Evolutionary conservation across 2,797 vertebrate species (phyloP), one percentile per base, ranked within the genome.

Genomic region (Manis crassicaudata): DNA sequence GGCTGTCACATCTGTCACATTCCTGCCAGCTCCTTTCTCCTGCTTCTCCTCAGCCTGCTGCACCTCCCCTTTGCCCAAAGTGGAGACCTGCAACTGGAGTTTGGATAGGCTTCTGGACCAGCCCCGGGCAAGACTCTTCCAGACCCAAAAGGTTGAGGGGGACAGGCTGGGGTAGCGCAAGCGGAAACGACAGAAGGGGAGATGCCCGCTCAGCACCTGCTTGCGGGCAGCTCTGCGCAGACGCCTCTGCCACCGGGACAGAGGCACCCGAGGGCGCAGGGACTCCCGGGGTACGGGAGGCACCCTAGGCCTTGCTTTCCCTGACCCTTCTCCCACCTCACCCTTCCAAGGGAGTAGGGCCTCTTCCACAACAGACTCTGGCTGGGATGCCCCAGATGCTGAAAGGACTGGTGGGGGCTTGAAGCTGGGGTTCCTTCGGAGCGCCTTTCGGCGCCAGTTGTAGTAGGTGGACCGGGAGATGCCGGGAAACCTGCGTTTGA

Each of bases 401-500:
- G 92, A 81, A 79, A 86, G n/a, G 96, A 37, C 67, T 37, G 97
- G 5, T 21, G 92, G 70, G 0, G 97, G 97, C 85, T 98, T 98
- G 96, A 98, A 98, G 95, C 97, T 97, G 40, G 98, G 98, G 92
- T 98, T 98, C 80, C 97, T 98, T 46, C 98, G 98, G 90, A 99
- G 98, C 32, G 99, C 99, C 98, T 99, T 99, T 80, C 99, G 99
- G 96, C 99, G 99, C 99, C 99, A 99, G 97, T 99, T 99, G 98
- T 99, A 99, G 97, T 99, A 99, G 20, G 99, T 99, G 3, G 99
- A 99, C 77, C 99, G 98, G 4, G 99, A 99, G 96, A 99, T 99
- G 76, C 99, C 99, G 0, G 99, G 99, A 96, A 99, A 99, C 89
- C 98, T 99, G 87, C 98, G 98, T 94, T 99, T 99, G 98, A 99